Base-by-base conservation (phyloP, 2,888 invertebrate genomes). In the Cosmopolites sordidus region DNA sequence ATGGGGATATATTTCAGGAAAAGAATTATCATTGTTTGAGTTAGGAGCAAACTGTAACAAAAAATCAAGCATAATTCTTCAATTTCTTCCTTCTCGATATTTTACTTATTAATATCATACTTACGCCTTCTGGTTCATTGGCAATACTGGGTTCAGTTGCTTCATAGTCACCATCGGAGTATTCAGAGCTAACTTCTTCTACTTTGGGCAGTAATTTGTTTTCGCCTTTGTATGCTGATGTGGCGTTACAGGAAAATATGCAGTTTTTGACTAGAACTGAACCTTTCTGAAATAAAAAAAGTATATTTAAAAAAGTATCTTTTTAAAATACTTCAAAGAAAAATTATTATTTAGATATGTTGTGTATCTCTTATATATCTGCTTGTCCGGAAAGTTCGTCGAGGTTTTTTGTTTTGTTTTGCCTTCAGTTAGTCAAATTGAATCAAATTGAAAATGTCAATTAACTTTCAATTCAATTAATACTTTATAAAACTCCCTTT, bases 191-290 rank as follows among this genome's bases (percentile, higher is more conserved):
- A 2, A 41, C 40, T 18, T 55, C 58, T 22, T 51, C 49, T 29
- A 45, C 22, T 11, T 53, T 15, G 2, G 54, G 51, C 2, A 47
- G 16, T 27, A 69, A 62, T 11, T 56, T 56, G n/a, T 51, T 17
- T 39, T 64, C 61, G 4, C 55, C 58, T 14, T 58, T 54, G 42
- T 66, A 69, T 1, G 58, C 44, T 3, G 67, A 64, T 1, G 65
- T 65, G 40, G 60, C 60, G 39, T 66, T 65, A 64, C 89, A 89
- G 0, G 84, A 83, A 67, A 87, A 89, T 52, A 82, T 80, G 67
- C 89, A 89, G 30, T 82, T 79, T 16, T 81, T 81, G 51, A 89
- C 76, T 38, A 81, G 78, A 46, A 89, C 73, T 2, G 79, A 78
- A 9, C 88, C 89, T 50, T 76, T 68, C 78, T 83, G 67, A 69